Evolutionary conservation across 2,797 vertebrate species (phyloP), one percentile per base, ranked within the genome.

Genomic region (Staurois parvus): DNA sequence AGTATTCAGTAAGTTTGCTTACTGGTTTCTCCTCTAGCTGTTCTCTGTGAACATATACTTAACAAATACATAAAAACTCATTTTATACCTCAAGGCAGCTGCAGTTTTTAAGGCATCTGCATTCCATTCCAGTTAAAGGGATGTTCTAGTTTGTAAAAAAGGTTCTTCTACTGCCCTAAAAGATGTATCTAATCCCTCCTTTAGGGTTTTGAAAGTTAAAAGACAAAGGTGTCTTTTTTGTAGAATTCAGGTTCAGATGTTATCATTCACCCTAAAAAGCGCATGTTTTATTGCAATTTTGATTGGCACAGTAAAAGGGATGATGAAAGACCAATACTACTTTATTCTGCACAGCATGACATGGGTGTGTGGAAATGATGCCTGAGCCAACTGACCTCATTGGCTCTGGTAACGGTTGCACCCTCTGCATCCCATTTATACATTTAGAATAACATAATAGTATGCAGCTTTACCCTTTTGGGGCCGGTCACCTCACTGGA

Each of bases 1-100:
- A 84, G 45, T 40, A 69, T 83, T 74, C 72, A 75, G 34, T 21
- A 21, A 76, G 72, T 69, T 69, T 70, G 64, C 81, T 76, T 2
- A 56, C 34, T 17, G 30, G 59, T 83, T 76, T 34, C 10, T 34
- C 64, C 66, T 34, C 78, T 52, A 32, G 30, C 67, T 24, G 78
- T 37, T 56, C 69, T 32, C n/a, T 17, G 29, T 6, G 52, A 72
- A 80, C 48, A 59, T 81, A 81, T 59, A 81, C 70, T 81, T 81
- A 52, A 30, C n/a, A 72, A 48, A 48, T 0, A 72, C 40, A 81
- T 70, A 80, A 28, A 2, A 26, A 72, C 70, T 30, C 15, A 70
- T 4, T 59, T 32, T 2, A 12, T 45, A 32, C 66, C 45, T 81
- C 70, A 72, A 59, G 34, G 68, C 34, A 37, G 52, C 52, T 6